phyloP scores from a whole-genome alignment of 1,140 invertebrate species.

The Phthorimaea operculella region DNA sequence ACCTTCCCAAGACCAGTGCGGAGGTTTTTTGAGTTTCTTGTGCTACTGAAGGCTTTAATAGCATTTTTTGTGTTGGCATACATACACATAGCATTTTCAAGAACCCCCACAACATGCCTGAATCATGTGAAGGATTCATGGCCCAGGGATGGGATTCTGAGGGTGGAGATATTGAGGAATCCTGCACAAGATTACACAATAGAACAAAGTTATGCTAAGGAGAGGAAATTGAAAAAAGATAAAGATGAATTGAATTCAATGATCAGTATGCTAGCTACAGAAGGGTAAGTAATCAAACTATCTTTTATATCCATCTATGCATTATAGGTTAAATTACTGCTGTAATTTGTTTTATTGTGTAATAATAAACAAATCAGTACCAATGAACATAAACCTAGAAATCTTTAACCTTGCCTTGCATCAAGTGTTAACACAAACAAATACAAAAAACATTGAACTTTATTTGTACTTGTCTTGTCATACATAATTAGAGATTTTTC shows the following conservation, averaged over 20 bases:
- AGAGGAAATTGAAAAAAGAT: constrained; percentile 76
- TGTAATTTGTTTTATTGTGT: too few relatives aligned
- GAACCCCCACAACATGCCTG: constrained; percentile 93
- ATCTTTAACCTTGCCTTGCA: too few relatives aligned
- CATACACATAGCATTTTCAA: constrained; percentile 94
- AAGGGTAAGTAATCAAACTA: constrained; percentile 68
- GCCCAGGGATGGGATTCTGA: constrained; percentile 94
- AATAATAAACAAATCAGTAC: too few relatives aligned
- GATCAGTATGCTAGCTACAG: constrained; percentile 74
- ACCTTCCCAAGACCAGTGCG: constrained; percentile 88
- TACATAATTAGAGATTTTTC: too few relatives aligned
- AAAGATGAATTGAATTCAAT: constrained; percentile 75
- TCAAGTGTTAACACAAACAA: too few relatives aligned
- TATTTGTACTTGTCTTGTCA: too few relatives aligned
- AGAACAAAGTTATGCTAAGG: constrained; percentile 84
- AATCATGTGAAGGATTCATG: constrained; percentile 89
- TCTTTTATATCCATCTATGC: too few relatives aligned
- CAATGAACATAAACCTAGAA: too few relatives aligned
- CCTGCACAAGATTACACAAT: constrained; percentile 77
- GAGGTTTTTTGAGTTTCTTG: constrained; percentile 90
- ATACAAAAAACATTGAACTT: too few relatives aligned
- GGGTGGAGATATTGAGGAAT: constrained; percentile 94
- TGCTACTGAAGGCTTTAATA: constrained; percentile 88
- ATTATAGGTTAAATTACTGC: too few relatives aligned
- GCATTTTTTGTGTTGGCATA: constrained; percentile 94